These are phyloP conservation scores for Lysiphlebus fabarum DNA, from an alignment of 1,140 invertebrate species.

Conservation along the genomic window DNA sequence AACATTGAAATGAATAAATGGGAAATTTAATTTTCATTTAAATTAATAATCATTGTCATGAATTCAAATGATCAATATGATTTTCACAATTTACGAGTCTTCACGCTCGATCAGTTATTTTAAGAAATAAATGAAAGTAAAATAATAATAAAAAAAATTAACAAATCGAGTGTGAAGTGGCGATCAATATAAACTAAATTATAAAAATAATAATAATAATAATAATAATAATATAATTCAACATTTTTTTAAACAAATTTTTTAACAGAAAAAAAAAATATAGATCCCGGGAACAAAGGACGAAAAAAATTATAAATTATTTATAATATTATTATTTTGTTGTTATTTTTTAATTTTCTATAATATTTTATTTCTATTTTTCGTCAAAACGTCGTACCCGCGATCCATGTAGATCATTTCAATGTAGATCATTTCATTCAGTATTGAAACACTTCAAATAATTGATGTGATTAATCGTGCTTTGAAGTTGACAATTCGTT, in stretches of 20 bases:
- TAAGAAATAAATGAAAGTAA: constrained; percentile 12
- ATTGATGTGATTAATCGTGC: constrained; percentile 82
- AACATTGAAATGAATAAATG: too few species aligned
- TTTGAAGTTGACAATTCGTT: constrained; percentile 87
- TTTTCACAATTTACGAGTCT: constrained; percentile 4
- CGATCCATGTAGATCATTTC: constrained; percentile 34
- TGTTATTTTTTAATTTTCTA: not conserved
- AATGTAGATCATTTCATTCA: constrained; percentile 14
- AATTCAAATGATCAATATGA: not conserved
- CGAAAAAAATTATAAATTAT: constrained; percentile 28
- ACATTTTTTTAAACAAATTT: not conserved
- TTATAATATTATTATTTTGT: constrained; percentile 8
- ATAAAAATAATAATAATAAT: constrained; percentile 24
- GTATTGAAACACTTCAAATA: constrained; percentile 59
- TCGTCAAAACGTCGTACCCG: constrained; percentile 48
- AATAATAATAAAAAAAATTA: constrained; percentile 1
- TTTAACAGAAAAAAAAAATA: too few species aligned
- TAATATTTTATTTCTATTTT: constrained; percentile 22
- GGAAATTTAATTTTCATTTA: constrained; percentile 4
- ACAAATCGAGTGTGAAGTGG: constrained; percentile 17
- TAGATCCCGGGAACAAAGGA: constrained; percentile 51
- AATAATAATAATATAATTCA: not conserved
- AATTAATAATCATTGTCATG: constrained; percentile 5
- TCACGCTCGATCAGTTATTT: constrained; percentile 10
- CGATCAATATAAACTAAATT: constrained; percentile 17